A percentile compares a stretch with the other conserved stretches of the same genome.
Evolutionary conservation across 1,140 invertebrate species (phyloP).

Genomic region (Maniola jurtina): DNA sequence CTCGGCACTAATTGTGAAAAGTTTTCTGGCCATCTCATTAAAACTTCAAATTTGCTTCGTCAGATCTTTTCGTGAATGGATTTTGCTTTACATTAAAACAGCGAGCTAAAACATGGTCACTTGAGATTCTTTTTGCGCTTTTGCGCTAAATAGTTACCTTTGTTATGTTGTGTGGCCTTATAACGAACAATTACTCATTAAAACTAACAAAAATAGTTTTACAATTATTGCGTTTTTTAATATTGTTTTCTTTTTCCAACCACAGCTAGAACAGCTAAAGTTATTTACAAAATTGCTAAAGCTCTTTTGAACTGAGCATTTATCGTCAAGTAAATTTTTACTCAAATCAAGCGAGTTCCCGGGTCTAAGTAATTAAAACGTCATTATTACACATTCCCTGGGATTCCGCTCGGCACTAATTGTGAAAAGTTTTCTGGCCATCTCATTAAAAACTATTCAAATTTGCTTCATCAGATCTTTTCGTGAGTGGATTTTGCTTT

Average conservation of each 20-base stretch:
- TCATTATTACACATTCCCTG: conserved; percentile 32
- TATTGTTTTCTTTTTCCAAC: too few species aligned
- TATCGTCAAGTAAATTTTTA: too few species aligned
- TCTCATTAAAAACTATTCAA: conserved; percentile 50
- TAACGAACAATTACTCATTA: too few species aligned
- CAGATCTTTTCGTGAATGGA: conserved; percentile 28
- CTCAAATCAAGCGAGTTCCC: too few species aligned
- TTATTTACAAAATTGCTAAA: not conserved
- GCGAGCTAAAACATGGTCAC: not conserved
- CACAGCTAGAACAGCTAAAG: too few species aligned
- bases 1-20: conserved; percentile 44
- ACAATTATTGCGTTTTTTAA: too few species aligned
- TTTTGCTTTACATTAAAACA: conserved; percentile 22
- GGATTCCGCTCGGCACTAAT: conserved; percentile 36
- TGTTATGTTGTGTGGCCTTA: too few species aligned
- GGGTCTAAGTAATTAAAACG: conserved; percentile 44
- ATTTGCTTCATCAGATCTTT: conserved; percentile 32
- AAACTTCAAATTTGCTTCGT: conserved; percentile 41
- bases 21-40: conserved; percentile 48
- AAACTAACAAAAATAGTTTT: too few species aligned
- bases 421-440: conserved; percentile 47
- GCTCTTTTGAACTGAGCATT: too few species aligned
- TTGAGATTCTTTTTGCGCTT: not conserved
- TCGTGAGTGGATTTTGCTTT: conserved; percentile 26
- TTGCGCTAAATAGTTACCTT: too few species aligned